Evolutionary conservation across 2,888 invertebrate genomes (phyloP).

Genomic region (Deroplatys truncata): DNA sequence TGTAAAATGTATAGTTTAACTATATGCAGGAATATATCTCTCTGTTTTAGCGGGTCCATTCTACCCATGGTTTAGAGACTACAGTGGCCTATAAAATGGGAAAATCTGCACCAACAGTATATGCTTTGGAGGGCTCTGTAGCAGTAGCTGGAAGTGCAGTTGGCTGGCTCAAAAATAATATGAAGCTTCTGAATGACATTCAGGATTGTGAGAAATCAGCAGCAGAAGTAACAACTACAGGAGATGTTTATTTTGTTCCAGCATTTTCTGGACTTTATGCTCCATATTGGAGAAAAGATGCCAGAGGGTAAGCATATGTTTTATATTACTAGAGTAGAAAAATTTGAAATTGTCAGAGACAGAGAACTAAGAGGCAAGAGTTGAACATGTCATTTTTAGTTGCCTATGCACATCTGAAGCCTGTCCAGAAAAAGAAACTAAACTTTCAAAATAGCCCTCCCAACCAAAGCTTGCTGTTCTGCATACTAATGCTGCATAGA

Average conservation of each 20-base stretch:
- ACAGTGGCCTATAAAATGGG: constrained; percentile 92
- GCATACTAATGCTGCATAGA: too few relatives aligned
- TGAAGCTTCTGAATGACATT: constrained; percentile 76
- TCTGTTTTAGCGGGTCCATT: constrained; percentile 64
- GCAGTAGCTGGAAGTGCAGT: constrained; percentile 89
- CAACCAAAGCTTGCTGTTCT: too few relatives aligned
- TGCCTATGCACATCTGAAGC: too few relatives aligned
- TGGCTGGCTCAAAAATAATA: constrained; percentile 88
- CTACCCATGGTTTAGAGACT: constrained; percentile 82
- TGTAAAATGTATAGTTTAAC: too few relatives aligned
- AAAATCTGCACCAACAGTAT: constrained; percentile 69
- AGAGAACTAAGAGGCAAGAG: too few relatives aligned
- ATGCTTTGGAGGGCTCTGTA: constrained; percentile 96
- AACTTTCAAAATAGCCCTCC: too few relatives aligned
- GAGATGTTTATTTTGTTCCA: constrained; percentile 97
- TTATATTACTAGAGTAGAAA: not conserved
- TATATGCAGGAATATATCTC: not conserved
- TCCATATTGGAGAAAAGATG: constrained; percentile 97
- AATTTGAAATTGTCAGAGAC: too few relatives aligned
- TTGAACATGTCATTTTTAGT: too few relatives aligned
- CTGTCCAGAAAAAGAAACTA: too few relatives aligned
- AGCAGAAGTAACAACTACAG: constrained; percentile 76
- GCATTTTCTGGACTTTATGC: constrained; percentile 96
- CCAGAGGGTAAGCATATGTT: constrained; percentile 67
- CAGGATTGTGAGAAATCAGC: constrained; percentile 66